These are phyloP conservation scores for Plusia festucae DNA, from an alignment of 2,888 invertebrate genomes.

Conservation along the genomic window DNA sequence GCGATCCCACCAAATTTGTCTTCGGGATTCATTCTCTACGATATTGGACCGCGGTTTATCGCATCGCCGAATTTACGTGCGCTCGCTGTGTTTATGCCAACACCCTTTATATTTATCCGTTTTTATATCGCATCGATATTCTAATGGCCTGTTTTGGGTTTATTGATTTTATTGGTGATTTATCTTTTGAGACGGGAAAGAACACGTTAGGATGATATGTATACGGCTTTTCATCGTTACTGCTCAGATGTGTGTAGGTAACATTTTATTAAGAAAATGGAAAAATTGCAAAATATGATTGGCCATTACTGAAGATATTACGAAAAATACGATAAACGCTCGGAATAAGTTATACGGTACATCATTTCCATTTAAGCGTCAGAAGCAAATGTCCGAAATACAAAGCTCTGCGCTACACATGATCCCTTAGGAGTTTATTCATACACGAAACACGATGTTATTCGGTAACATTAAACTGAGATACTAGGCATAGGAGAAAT, in stretches of 20 bases:
- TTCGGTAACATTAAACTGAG: constrained; percentile 28
- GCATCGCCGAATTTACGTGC: constrained; percentile 62
- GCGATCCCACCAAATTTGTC: constrained; percentile 68
- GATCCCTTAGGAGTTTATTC: constrained; percentile 30
- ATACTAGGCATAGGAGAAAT: constrained; percentile 31
- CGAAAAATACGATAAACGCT: constrained; percentile 37
- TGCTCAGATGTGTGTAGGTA: constrained; percentile 21
- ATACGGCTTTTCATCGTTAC: constrained; percentile 21
- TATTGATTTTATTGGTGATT: constrained; percentile 52
- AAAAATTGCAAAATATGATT: constrained; percentile 36
- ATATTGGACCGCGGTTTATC: constrained; percentile 68
- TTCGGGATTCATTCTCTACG: constrained; percentile 65
- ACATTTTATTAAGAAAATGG: constrained; percentile 28
- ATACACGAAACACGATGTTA: constrained; percentile 39
- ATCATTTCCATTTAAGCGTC: constrained; percentile 40
- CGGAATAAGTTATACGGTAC: constrained; percentile 49
- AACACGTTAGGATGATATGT: not conserved
- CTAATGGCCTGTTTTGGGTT: constrained; percentile 55
- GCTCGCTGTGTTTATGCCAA: constrained; percentile 60
- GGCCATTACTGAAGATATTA: constrained; percentile 40
- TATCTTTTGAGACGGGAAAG: constrained; percentile 18
- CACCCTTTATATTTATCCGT: constrained; percentile 52
- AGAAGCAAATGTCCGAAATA: constrained; percentile 27
- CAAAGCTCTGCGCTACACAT: constrained; percentile 16
- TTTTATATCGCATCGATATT: constrained; percentile 54